A percentile compares a stretch with the other conserved stretches of the same genome.
phyloP scores from a whole-genome alignment of 2,113 vertebrate genomes.

The Baryphthengus martii region DNA sequence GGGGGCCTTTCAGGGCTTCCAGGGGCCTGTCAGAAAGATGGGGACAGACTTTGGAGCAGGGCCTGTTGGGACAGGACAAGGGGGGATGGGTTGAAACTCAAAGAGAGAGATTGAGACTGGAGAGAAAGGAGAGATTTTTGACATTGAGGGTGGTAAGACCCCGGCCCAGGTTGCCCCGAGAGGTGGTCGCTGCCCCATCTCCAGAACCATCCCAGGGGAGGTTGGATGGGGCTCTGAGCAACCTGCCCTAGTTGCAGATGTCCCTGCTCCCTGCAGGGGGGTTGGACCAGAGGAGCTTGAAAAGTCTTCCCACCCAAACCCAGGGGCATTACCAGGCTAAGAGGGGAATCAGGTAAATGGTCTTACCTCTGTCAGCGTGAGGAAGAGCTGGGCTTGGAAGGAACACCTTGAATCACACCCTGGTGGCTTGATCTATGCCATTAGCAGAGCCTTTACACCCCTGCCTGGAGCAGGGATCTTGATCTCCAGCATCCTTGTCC shows the following conservation, averaged over 20 bases:
- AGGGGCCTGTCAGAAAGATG: not conserved
- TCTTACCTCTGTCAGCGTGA: not conserved
- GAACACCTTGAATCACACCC: not conserved
- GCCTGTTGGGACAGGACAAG: too few relatives aligned
- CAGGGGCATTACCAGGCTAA: not conserved
- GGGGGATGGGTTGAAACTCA: too few relatives aligned
- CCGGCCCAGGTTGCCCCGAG: too few relatives aligned
- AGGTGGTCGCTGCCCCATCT: not conserved
- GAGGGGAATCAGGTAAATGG: rapidly evolving
- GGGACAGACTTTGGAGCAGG: too few relatives aligned
- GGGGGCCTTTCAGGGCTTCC: not conserved
- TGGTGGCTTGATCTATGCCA: not conserved
- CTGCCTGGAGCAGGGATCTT: too few relatives aligned
- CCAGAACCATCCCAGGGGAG: not conserved
- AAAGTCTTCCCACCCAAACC: not conserved
- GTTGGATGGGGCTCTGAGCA: not conserved
- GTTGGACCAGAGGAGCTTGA: not conserved
- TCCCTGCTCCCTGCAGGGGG: not conserved
- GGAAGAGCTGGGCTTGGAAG: not conserved
- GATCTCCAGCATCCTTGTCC: not conserved
- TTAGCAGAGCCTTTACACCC: not conserved
- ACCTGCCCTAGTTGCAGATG: not conserved
- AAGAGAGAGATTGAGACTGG: too few relatives aligned
- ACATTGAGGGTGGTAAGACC: too few relatives aligned
- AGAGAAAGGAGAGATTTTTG: too few relatives aligned